Base-by-base conservation (phyloP, 2,888 invertebrate species). In the Bedellia somnulentella region DNA sequence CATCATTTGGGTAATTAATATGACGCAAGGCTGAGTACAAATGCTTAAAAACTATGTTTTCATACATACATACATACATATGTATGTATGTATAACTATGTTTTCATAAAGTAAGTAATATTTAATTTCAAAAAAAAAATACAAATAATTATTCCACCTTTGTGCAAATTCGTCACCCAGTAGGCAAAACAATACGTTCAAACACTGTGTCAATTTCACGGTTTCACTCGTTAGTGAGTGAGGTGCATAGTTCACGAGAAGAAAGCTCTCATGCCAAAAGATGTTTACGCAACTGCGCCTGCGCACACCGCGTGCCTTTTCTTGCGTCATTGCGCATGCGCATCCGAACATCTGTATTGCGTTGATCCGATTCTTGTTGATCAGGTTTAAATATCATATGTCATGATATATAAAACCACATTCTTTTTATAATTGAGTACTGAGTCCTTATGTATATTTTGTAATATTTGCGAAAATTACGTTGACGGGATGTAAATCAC, bases 231-330 rank as follows among this genome's bases (percentile, higher is more conserved):
- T 22, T 31, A 30, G 15, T 42, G n/a, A 9, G 36, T 41, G 39
- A 41, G 45, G 61, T 59, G 61, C 64, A 62, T 50, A 53, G 52
- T 56, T 52, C 55, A 41, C 54, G 63, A 63, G 70, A 71, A 70
- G 70, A 71, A 70, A 71, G 68, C 68, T 67, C 45, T 42, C 62
- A 71, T 71, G 68, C 63, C 67, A 68, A 70, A 57, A 57, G 57
- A 42, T 48, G 47, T 59, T 64, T 70, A 61, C 68, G 67, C 63
- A 73, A 71, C 47, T 37, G 43, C 42, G 46, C 41, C 27, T 39
- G 43, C 39, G 38, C 28, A 12, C 17, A n/a, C 28, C 27, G 14
- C 29, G 22, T 5, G 15, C 15, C 5, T 22, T 11, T 2, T n/a
- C 2, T n/a, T 21, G 21, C 3, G 10, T 2, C 3, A 21, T 8